These are phyloP conservation scores for Lymantria dispar DNA, from an alignment of 2,888 invertebrate genomes.

Conservation along the genomic window DNA sequence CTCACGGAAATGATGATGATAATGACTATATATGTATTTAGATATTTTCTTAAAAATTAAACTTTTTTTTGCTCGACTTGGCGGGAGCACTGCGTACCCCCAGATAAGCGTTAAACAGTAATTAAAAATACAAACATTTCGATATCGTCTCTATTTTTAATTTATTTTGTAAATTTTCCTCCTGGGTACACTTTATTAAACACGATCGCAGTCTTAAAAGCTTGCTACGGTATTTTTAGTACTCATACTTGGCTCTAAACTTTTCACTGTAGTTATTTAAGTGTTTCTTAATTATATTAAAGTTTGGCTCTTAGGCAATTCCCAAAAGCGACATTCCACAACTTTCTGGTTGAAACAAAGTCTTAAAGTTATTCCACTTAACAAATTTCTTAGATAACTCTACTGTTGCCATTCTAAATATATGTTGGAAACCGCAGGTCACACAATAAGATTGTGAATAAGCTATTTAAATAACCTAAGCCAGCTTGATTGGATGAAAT, in stretches of 20 bases:
- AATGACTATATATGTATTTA: too few relatives aligned
- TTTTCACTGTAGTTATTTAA: slow-evolving; percentile 37
- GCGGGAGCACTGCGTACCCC: too few relatives aligned
- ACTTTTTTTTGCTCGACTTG: too few relatives aligned
- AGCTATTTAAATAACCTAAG: neutral
- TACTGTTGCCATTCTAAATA: slow-evolving; percentile 32
- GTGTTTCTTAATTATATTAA: slow-evolving; percentile 44
- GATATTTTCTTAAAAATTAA: too few relatives aligned
- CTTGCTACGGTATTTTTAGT: slow-evolving; percentile 21
- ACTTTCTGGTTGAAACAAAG: slow-evolving; percentile 41
- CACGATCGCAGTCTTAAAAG: slow-evolving; percentile 13
- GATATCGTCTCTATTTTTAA: too few relatives aligned
- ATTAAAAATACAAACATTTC: too few relatives aligned
- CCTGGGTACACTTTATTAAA: slow-evolving; percentile 12
- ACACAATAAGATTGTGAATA: neutral
- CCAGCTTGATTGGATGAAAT: neutral
- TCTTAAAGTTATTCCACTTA: slow-evolving; percentile 38
- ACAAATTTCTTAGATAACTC: slow-evolving; percentile 43
- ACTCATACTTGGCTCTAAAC: slow-evolving; percentile 27
- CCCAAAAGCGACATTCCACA: slow-evolving; percentile 44
- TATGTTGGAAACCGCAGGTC: slow-evolving; percentile 10
- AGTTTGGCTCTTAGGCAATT: slow-evolving; percentile 40
- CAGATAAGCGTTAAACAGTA: too few relatives aligned
- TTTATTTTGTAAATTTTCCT: neutral
- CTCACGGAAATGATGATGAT: too few relatives aligned